Conservation (phyloP, 1,140 invertebrate species). For the Meloidogyne exigua region DNA sequence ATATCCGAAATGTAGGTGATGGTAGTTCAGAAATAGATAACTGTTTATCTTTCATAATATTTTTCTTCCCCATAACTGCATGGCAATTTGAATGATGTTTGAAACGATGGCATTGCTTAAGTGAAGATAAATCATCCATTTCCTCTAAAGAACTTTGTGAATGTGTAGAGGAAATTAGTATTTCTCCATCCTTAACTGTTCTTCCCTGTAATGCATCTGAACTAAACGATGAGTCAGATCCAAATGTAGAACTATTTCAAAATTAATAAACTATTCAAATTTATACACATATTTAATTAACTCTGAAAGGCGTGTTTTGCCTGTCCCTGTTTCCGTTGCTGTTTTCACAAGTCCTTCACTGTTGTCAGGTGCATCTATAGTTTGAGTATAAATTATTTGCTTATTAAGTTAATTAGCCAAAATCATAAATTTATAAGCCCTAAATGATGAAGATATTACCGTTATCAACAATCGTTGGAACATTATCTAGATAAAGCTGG, state of each 20-base stretch:
- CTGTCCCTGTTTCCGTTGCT: not conserved
- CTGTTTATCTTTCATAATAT: not conserved
- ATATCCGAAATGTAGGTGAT: not conserved
- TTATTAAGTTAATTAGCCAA: too few relatives aligned
- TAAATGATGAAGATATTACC: too few relatives aligned
- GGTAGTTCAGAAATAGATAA: not conserved
- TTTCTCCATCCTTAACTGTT: not conserved
- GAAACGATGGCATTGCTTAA: not conserved
- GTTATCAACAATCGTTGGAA: not conserved
- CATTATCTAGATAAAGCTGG: conserved; percentile 23
- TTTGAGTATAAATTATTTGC: too few relatives aligned
- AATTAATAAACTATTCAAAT: not conserved
- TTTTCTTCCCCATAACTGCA: not conserved
- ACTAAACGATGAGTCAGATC: not conserved
- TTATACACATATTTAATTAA: not conserved
- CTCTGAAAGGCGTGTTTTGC: not conserved
- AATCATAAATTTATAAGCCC: too few relatives aligned
- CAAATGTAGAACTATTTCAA: not conserved
- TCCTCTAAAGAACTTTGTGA: conserved; percentile 11
- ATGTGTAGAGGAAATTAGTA: not conserved
- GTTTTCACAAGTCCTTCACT: not conserved
- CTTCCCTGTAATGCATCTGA: not conserved
- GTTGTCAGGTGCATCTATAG: not conserved
- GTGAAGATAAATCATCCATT: conserved; percentile 10
- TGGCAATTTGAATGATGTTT: not conserved